These are phyloP conservation scores for Pseudachorutes palmiensis DNA, from an alignment of 1,140 invertebrate species.

Conservation along the genomic window DNA sequence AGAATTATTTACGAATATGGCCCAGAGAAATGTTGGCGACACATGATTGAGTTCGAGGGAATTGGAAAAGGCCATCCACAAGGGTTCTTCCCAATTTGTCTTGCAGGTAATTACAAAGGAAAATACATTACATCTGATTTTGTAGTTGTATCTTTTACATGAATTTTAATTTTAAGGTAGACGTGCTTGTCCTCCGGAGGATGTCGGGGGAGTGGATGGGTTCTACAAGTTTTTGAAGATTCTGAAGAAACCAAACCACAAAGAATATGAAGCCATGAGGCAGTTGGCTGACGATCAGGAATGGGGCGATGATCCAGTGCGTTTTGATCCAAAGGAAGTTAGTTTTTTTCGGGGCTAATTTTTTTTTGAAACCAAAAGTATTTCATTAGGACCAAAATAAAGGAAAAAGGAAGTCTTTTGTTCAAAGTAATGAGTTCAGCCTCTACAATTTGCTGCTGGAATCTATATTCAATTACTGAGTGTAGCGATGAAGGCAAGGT, in stretches of 20 bases:
- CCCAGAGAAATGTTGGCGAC: background rate
- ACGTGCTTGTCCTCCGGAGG: conserved; percentile 12
- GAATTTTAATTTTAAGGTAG: background rate
- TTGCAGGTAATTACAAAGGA: too few relatives aligned
- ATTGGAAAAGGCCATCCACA: background rate
- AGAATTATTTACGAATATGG: background rate
- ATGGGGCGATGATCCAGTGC: background rate
- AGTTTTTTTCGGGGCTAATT: too few relatives aligned
- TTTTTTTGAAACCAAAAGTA: too few relatives aligned
- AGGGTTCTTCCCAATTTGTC: background rate
- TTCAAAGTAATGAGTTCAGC: too few relatives aligned
- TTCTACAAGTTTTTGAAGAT: background rate
- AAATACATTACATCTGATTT: too few relatives aligned
- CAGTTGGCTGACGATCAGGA: background rate
- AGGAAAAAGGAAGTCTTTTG: too few relatives aligned
- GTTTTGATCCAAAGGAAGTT: background rate
- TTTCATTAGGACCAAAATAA: too few relatives aligned
- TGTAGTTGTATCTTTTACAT: too few relatives aligned
- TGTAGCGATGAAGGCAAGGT: too few relatives aligned
- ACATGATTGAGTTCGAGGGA: background rate
- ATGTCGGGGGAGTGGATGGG: conserved; percentile 8
- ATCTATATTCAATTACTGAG: too few relatives aligned
- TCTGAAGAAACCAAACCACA: background rate
- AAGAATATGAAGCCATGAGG: background rate
- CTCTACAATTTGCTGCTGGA: too few relatives aligned